These are phyloP conservation scores for Rana temporaria DNA, from an alignment of 2,113 vertebrate genomes.

Conservation along the genomic window DNA sequence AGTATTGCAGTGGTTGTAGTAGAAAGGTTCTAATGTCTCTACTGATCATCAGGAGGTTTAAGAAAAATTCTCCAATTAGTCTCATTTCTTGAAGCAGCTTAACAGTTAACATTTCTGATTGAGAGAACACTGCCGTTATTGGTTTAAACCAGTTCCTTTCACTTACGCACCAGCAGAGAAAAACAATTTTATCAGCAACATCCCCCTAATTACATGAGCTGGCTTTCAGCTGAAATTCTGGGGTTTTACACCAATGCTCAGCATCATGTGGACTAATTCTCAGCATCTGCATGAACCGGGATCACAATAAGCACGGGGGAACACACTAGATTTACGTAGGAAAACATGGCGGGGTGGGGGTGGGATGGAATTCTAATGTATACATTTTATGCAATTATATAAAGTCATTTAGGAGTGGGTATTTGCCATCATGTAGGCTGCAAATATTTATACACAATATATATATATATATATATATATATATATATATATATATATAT, in stretches of 20 bases:
- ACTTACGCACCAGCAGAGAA: neutral
- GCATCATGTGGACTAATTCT: constrained; percentile 31
- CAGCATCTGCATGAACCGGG: constrained; percentile 40
- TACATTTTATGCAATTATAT: too few relatives aligned
- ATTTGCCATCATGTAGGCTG: too few relatives aligned
- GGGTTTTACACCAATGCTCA: constrained; percentile 45
- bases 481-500: too few relatives aligned
- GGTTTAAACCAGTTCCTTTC: neutral
- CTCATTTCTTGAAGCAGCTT: constrained; percentile 48
- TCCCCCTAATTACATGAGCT: constrained; percentile 61
- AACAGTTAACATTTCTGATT: constrained; percentile 7
- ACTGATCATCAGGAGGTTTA: constrained; percentile 5
- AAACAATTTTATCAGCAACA: constrained; percentile 58
- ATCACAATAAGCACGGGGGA: constrained; percentile 19
- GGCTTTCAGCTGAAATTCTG: constrained; percentile 36
- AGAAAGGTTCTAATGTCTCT: neutral
- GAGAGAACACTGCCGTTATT: constrained; percentile 52
- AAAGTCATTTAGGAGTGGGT: too few relatives aligned
- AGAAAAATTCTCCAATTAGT: constrained; percentile 10
- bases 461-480: too few relatives aligned
- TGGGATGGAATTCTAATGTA: too few relatives aligned
- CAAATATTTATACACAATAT: too few relatives aligned
- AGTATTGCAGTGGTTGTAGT: too few relatives aligned
- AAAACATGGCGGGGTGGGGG: neutral
- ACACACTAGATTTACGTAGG: neutral